Conservation (phyloP, 1,140 invertebrate species). For the Dendroctonus valens region DNA sequence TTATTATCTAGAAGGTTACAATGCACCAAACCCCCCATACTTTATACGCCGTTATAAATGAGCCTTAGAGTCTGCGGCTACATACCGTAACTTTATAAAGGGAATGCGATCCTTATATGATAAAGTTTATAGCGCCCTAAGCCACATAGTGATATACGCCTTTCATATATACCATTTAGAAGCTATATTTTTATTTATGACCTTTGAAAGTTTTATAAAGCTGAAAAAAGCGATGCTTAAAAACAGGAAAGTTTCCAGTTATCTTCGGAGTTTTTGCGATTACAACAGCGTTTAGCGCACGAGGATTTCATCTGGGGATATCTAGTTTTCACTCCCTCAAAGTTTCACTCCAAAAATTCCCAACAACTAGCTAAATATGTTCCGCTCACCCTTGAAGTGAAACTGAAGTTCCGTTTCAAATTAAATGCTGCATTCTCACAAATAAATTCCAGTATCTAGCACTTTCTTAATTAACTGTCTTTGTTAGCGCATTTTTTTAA, state of each 20-base stretch:
- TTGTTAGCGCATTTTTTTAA: too few species aligned
- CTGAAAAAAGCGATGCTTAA: neutral
- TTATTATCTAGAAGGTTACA: constrained; percentile 1
- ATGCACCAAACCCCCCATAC: neutral
- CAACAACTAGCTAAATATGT: too few species aligned
- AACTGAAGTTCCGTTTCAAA: too few species aligned
- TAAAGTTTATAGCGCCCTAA: constrained; percentile 8
- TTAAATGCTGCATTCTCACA: too few species aligned
- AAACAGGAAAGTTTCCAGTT: neutral
- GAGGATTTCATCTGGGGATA: too few species aligned
- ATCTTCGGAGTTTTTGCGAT: neutral
- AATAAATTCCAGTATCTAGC: too few species aligned
- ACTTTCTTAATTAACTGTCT: too few species aligned
- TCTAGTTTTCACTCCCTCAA: too few species aligned
- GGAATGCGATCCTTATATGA: constrained; percentile 9
- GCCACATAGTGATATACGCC: constrained; percentile 3
- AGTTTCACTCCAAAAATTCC: too few species aligned
- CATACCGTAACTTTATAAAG: constrained; percentile 13
- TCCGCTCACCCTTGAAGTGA: too few species aligned
- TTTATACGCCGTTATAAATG: constrained; percentile 7
- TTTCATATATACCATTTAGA: constrained; percentile 12
- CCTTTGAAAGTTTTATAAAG: too few species aligned
- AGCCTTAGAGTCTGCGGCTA: constrained; percentile 4
- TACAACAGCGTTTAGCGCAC: neutral
- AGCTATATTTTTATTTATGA: constrained; percentile 11